Base-by-base conservation (phyloP, 1,140 invertebrate species). In the Habropoda laboriosa region DNA sequence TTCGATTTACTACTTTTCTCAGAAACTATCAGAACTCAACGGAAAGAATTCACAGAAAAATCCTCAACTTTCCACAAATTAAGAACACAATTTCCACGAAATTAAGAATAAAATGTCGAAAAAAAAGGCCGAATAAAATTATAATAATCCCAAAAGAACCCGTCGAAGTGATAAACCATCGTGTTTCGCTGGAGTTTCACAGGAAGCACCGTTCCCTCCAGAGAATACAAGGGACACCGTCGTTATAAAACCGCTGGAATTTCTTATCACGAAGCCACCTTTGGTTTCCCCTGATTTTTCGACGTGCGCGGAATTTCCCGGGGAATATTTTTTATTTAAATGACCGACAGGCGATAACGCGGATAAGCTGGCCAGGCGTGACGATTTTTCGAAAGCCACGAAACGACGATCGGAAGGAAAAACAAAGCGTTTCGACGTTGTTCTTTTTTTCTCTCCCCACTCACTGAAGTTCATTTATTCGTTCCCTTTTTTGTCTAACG, bases 271-370 rank as follows among this genome's bases (percentile, higher is more conserved):
- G 61, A 24, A 55, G 4, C 21, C 2, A 32, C 38, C 35, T 42
- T 55, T 42, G 10, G 38, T 42, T 60, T 55, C 38, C 3, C 38
- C 45, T 3, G 47, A n/a, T 75, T 30, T 30, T 53, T 8, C 61
- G 27, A 55, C 73, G 61, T 75, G 73, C 60, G 4, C 27, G 24
- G 61, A 45, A 66, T 75, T 53, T 35, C 21, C n/a, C 21, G 21
- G 0, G 12, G 3, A n/a, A 12, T 40, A 64, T 61, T 53, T 75
- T 75, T 75, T 75, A 64, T 75, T 64, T 53, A 75, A 74, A 75
- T 40, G 38, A 27, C 24, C 38, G 5, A 3, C 18, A 35, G 10
- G n/a, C 35, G 24, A 32, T 45, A 57, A 42, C 27, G 13, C 16
- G 30, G 35, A 74, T 55, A 55, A 75, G 38, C 47, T 40, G 12